These are phyloP conservation scores for Oxyura jamaicensis DNA, from an alignment of 2,113 vertebrate species.

Conservation along the genomic window DNA sequence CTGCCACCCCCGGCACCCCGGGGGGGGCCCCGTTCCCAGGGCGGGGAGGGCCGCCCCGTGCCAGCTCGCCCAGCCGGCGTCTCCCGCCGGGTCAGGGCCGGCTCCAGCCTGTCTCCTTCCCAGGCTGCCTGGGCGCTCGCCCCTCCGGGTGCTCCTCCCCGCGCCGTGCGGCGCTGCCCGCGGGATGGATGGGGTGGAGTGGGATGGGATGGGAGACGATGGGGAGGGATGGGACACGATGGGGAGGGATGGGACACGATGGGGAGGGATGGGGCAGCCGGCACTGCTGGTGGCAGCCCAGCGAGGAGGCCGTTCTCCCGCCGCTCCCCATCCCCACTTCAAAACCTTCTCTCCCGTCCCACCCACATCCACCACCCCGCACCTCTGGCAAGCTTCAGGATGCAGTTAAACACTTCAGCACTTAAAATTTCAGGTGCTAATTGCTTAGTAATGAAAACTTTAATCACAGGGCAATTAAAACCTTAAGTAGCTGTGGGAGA, in stretches of 20 bases:
- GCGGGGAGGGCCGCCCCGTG: neutral
- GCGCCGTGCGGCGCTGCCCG: neutral
- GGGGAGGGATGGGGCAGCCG: fast-evolving
- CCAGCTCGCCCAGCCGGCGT: neutral
- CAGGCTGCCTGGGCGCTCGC: neutral
- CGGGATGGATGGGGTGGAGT: neutral
- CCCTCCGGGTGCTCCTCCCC: conserved; percentile 3
- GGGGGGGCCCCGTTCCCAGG: neutral
- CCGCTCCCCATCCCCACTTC: neutral
- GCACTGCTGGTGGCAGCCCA: neutral
- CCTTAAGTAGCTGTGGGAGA: conserved; percentile 71
- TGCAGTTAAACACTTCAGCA: conserved; percentile 68
- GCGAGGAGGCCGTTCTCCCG: neutral
- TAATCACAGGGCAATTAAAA: conserved; percentile 74
- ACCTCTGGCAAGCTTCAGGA: conserved; percentile 60
- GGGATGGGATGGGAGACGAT: too few species aligned
- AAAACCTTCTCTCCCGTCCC: conserved; percentile 17
- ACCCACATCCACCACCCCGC: conserved; percentile 44
- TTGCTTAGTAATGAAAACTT: conserved; percentile 75
- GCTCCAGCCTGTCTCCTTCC: conserved; percentile 61
- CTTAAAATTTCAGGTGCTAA: conserved; percentile 73
- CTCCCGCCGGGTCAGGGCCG: neutral
- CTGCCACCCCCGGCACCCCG: neutral
- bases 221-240: neutral
- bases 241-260: too few species aligned